Evolutionary conservation across 2,888 invertebrate genomes (phyloP), one percentile per base, ranked within the genome.

Genomic region (Silvanus unidentatus): DNA sequence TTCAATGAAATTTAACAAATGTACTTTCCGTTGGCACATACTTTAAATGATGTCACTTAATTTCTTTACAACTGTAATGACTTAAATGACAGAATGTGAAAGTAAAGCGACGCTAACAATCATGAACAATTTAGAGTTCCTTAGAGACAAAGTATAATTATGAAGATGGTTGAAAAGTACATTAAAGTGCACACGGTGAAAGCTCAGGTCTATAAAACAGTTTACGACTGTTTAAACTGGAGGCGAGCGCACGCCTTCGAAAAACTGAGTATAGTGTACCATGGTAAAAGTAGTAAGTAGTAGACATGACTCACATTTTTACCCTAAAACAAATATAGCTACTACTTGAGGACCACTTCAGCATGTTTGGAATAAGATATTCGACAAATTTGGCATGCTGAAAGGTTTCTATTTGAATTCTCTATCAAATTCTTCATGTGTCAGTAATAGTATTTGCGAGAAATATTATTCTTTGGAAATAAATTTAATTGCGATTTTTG

Each of bases 151-250:
- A 62, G 62, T 65, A 64, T 66, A 66, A 68, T 68, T 68, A 66
- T 63, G 63, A 58, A 64, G 61, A 68, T 65, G 62, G 65, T 55
- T 63, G 63, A 57, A 60, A 57, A 62, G 64, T 61, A 57, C 65
- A 65, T 66, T 67, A 62, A 62, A 63, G 58, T 64, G 62, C 60
- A 64, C 65, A 64, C 63, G 66, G 57, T 67, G 65, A 68, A 68
- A 69, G 68, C 67, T 59, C 63, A 54, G 48, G 64, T 65, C 66
- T 67, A 68, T 69, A 66, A 69, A 68, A 66, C 65, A 54, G 62
- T 68, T 69, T 68, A 68, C 64, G 67, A 66, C 63, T 66, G 59
- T 66, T 67, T 65, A 64, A 65, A 62, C 60, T 59, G 57, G 22
- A 22, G 22, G 22, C 22, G 8, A 22, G 22, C 22, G 22, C 22